phyloP scores from a whole-genome alignment of 2,888 invertebrate genomes.

The Halictus quadricinctus region DNA sequence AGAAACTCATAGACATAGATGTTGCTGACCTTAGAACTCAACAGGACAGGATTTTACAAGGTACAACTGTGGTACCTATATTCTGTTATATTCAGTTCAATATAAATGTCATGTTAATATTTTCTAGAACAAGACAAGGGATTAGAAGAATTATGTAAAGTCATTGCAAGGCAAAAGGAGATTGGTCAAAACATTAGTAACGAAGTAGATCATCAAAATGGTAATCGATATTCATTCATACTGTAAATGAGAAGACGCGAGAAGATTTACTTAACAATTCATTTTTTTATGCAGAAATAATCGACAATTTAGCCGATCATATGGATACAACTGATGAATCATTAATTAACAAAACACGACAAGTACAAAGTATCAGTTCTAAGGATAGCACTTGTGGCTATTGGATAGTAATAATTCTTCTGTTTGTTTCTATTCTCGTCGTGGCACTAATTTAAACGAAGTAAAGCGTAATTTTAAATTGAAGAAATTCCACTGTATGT shows the following conservation, averaged over 20 bases:
- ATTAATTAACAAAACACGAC: constrained; percentile 87
- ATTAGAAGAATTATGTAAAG: constrained; percentile 88
- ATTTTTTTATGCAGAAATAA: constrained; percentile 85
- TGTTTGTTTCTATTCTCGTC: constrained; percentile 87
- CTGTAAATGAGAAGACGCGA: neutral
- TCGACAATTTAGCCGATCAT: constrained; percentile 89
- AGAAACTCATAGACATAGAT: constrained; percentile 82
- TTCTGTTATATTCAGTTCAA: neutral
- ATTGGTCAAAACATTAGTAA: constrained; percentile 89
- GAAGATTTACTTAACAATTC: neutral
- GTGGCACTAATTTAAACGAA: constrained; percentile 80
- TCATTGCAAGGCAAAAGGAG: constrained; percentile 89
- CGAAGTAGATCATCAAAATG: constrained; percentile 91
- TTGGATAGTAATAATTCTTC: constrained; percentile 88
- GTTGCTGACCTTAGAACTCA: constrained; percentile 84
- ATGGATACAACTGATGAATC: constrained; percentile 89
- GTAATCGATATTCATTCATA: constrained; percentile 80
- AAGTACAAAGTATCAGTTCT: constrained; percentile 86
- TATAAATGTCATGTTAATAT: constrained; percentile 21
- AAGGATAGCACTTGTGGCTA: constrained; percentile 90
- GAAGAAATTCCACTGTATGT: neutral
- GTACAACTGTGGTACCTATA: constrained; percentile 75
- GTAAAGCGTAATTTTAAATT: neutral
- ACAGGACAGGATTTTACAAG: constrained; percentile 85
- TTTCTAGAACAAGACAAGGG: constrained; percentile 89